Evolutionary conservation across 2,888 invertebrate genomes (phyloP), one percentile per base, ranked within the genome.

Genomic region (Drosophila tanythrix): DNA sequence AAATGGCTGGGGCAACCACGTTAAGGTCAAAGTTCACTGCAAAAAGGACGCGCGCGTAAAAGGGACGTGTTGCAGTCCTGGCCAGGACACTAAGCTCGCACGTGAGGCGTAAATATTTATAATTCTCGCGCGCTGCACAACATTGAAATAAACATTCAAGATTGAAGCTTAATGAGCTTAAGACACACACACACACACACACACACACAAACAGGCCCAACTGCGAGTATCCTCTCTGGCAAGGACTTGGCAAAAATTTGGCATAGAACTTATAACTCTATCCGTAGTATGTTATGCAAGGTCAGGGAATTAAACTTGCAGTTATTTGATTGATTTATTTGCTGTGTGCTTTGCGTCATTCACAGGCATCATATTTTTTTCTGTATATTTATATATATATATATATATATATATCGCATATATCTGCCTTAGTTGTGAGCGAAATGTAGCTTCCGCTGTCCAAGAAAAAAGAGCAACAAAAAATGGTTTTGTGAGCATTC

Each of bases 21-120:
- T 33, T 74, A 87, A 85, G 85, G 75, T 89, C 82, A 86, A 89
- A 86, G 85, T 86, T 89, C 82, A 62, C 55, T 72, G 61, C 62
- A 73, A 72, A 36, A 55, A 52, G 70, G 10, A 46, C 25, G 46
- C 15, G 46, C 15, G 25, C 46, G 51, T 11, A 59, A 52, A 59
- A 46, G 21, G 46, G 40, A 70, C 50, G 68, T 68, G 59, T 63
- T 46, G 46, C 46, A 25, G 61, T 76, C 63, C 79, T 68, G 56
- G 46, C 31, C 48, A 50, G 43, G 55, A 53, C 73, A 58, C 72
- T 67, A 52, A 62, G 48, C 59, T 38, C 53, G 74, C 70, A 81
- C 82, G 80, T 82, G 76, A 76, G 57, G 40, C 70, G 53, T 66
- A 71, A 69, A 71, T 64, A 55, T 68, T 69, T 75, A 71, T 68